Evolutionary conservation across 2,113 vertebrate species (phyloP).

Genomic region (Caranx melampygus): DNA sequence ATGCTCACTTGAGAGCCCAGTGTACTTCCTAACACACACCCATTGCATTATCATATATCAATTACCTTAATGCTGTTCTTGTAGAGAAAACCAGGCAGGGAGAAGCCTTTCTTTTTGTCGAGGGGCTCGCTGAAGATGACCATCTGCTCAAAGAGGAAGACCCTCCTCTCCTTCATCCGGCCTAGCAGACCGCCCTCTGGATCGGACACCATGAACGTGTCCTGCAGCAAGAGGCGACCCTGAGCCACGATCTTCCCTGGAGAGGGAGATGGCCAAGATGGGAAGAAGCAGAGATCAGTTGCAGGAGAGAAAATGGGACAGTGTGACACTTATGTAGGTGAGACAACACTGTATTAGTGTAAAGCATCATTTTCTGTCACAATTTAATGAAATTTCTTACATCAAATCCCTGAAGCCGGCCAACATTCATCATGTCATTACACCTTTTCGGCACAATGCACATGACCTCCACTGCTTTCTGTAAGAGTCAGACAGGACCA

Average conservation of each 20-base stretch:
- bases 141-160: slow-evolving; percentile 98
- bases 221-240: slow-evolving; percentile 96
- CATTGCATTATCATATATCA: neutral
- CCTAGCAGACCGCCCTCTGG: slow-evolving; percentile 88
- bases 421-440: slow-evolving; percentile 99
- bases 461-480: slow-evolving; percentile 99
- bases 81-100: slow-evolving; percentile 96
- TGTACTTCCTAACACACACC: too few relatives aligned
- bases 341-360: neutral
- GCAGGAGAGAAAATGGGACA: neutral
- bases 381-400: slow-evolving; percentile 80
- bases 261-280: neutral
- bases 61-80: slow-evolving; percentile 97
- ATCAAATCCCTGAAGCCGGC: slow-evolving; percentile 97
- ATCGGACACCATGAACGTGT: slow-evolving; percentile 95
- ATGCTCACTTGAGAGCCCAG: neutral
- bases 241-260: slow-evolving; percentile 98
- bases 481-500: slow-evolving; percentile 51
- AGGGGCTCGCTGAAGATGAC: slow-evolving; percentile 98
- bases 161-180: slow-evolving; percentile 94
- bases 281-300: slow-evolving; percentile 1
- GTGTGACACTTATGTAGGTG: neutral
- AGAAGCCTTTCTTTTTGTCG: slow-evolving; percentile 98
- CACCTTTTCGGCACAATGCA: slow-evolving; percentile 97
- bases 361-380: neutral